Base-by-base conservation (phyloP, 2,797 vertebrate species). In the Tiaroga cobitis region DNA sequence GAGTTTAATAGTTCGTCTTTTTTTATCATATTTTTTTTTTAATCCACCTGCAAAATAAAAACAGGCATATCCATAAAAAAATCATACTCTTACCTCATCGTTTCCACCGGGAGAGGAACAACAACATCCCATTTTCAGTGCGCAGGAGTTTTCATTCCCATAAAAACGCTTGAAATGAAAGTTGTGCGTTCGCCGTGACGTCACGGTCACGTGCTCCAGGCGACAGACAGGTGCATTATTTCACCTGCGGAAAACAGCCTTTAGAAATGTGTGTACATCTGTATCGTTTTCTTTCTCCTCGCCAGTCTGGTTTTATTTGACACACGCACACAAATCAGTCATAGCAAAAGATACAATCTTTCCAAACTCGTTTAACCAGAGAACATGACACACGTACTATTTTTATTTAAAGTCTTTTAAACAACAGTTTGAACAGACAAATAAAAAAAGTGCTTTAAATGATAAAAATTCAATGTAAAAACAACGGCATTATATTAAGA, bases 111-210 rank as follows among this genome's bases (percentile, higher is more conserved):
- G 49, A 69, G 19, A 61, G 19, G 65, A 84, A 16, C 7, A 70
- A 59, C 82, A 78, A n/a, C 82, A 84, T 9, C 82, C 82, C 82
- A 84, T 84, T 2, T 84, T 75, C 63, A 84, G 63, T 1, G 0
- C 37, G 37, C 26, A 13, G 39, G 21, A 24, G 15, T 77, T 70
- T 46, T 34, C 65, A 46, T 59, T 29, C 4, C 46, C 34, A 43
- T 43, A 2, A 68, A 81, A 51, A 59, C 21, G 69, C 11, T 37
- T 10, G 1, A 70, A 84, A 8, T 32, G 75, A 69, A 84, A 84
- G 54, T n/a, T 73, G 11, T 70, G 0, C 10, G 7, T 78, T n/a
- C 29, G 21, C 37, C 5, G 46, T 83, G 81, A 59, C 74, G 82
- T 46, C 37, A 46, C 65, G 4, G 65, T 78, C 73, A 78, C n/a